Percentiles rank a stretch among this genome's conserved stretches.
phyloP scores from a whole-genome alignment of 2,797 vertebrate genomes.

The Periophthalmus magnuspinnatus region DNA sequence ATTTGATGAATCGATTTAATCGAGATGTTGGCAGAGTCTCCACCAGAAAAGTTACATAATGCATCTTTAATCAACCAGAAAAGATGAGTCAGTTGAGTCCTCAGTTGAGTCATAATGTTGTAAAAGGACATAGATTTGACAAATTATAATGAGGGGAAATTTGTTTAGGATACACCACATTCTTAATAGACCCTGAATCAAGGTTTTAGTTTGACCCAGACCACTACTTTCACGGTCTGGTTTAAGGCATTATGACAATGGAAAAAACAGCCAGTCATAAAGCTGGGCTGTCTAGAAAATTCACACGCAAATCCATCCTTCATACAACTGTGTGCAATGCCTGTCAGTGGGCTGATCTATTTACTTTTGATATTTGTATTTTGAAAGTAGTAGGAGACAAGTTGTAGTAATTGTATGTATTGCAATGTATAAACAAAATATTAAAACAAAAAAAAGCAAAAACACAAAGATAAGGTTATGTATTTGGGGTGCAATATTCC shows the following conservation, averaged over 20 bases:
- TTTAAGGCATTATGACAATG: constrained; percentile 32
- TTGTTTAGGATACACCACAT: background rate
- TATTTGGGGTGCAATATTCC: background rate
- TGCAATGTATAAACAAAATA: too few species aligned
- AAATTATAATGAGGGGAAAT: background rate
- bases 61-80: background rate
- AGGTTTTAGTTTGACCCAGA: constrained; percentile 6
- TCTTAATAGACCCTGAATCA: background rate
- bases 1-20: too few species aligned
- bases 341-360: background rate
- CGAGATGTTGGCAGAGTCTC: too few species aligned
- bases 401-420: background rate
- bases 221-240: constrained; percentile 9
- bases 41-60: background rate
- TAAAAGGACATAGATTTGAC: background rate
- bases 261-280: constrained; percentile 34
- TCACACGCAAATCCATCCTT: background rate
- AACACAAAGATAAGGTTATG: background rate
- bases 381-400: background rate
- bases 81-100: too few species aligned
- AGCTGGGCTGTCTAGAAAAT: background rate
- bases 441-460: background rate
- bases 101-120: too few species aligned
- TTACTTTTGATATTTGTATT: background rate
- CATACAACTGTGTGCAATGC: background rate